Conservation (phyloP, 2,113 vertebrate genomes). For the Henicopernis longicauda region DNA sequence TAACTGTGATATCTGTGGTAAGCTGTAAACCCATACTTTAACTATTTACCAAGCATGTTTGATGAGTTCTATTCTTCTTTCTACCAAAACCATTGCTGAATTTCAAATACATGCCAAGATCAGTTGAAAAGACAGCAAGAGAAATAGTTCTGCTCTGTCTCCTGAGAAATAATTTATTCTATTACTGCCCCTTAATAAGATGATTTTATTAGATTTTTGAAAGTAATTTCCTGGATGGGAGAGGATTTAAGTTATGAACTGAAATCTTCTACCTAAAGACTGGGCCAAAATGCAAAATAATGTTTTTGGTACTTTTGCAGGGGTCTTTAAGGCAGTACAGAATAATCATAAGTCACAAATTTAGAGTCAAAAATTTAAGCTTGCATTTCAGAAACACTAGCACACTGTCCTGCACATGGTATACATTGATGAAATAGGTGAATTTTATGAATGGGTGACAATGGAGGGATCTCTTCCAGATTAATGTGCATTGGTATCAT, state of each 20-base stretch:
- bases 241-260: neutral
- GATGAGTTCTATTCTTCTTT: neutral
- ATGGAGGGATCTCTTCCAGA: neutral
- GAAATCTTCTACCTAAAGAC: neutral
- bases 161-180: neutral
- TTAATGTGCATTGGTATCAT: neutral
- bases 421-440: neutral
- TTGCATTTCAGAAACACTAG: neutral
- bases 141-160: neutral
- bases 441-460: neutral
- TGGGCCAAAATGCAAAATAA: neutral
- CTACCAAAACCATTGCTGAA: neutral
- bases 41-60: neutral
- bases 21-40: neutral
- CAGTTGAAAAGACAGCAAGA: neutral
- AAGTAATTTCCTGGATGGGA: neutral
- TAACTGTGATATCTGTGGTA: neutral
- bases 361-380: neutral
- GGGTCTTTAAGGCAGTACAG: neutral
- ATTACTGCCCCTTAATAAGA: neutral
- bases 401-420: rapidly evolving
- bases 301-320: neutral
- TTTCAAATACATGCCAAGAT: neutral
- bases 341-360: neutral
- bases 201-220: neutral